Conservation (phyloP, 2,888 invertebrate species). For the Bellardia bayeri region DNA sequence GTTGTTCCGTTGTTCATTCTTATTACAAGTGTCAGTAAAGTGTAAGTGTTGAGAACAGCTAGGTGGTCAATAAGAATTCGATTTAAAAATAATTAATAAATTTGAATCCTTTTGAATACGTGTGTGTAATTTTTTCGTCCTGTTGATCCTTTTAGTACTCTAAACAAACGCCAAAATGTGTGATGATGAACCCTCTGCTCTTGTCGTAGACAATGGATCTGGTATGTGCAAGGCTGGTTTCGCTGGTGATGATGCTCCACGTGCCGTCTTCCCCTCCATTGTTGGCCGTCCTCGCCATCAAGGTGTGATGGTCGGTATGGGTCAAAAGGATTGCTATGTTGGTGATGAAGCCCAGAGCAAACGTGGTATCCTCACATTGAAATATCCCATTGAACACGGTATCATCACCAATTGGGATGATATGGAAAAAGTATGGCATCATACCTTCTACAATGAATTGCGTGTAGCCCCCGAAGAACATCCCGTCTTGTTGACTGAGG, state of each 20-base stretch:
- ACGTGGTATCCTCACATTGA: constrained; percentile 97
- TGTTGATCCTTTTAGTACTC: constrained; percentile 56
- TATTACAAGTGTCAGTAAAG: constrained; percentile 75
- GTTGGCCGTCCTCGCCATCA: constrained; percentile 97
- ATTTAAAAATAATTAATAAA: constrained; percentile 21
- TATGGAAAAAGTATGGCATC: constrained; percentile 99
- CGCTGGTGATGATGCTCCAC: constrained; percentile 97
- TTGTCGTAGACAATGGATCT: constrained; percentile 98
- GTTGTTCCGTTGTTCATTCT: constrained; percentile 73
- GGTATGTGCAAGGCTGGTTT: constrained; percentile 99
- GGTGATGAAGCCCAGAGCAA: constrained; percentile 99
- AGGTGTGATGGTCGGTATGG: constrained; percentile 99
- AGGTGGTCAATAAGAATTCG: not conserved
- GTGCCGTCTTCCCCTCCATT: constrained; percentile 96
- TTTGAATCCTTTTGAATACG: constrained; percentile 29
- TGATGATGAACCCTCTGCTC: constrained; percentile 96
- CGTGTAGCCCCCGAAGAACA: constrained; percentile 97
- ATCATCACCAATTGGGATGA: constrained; percentile 99
- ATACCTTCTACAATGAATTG: constrained; percentile 99
- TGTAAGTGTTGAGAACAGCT: constrained; percentile 63
- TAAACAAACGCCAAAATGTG: constrained; percentile 87
- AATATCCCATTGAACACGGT: constrained; percentile 98
- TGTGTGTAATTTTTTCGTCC: constrained; percentile 42
- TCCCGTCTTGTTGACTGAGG: constrained; percentile 94
- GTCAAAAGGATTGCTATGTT: constrained; percentile 98